Evolutionary conservation across 35 echinoderm and acorn worm genomes (phyloP), one percentile per base, ranked within the genome.

Genomic region (Heliocidaris tuberculata): DNA sequence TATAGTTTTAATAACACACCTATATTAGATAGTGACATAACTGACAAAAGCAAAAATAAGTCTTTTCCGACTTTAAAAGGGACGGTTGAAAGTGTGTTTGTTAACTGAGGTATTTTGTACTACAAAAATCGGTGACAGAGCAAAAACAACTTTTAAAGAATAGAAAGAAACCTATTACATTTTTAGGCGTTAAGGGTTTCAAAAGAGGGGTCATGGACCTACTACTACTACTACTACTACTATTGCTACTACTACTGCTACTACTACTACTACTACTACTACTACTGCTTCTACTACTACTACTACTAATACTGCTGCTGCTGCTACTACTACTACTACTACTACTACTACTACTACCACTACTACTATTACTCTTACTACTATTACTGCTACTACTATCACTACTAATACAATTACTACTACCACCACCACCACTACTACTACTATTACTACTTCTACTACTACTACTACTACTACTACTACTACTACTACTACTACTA

Each of bases 211-310:
- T 42, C 35, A 42, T 3, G 35, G 35, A 42, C 35, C 35, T 3
- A 42, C 35, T 42, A 42, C 35, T 3, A 85, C 70, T 85, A 85
- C n/a, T 4, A 85, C 70, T 4, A 2, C 70, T 85, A 85, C 70
- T 85, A 85, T 4, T 85, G 2, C 70, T 85, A 85, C 70, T 85
- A 85, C 70, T 85, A 85, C 15, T 16, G 2, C 70, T 85, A 85
- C 70, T 85, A 85, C 70, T 85, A 85, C 70, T 85, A 85, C 35
- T 85, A 85, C 70, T 85, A 29, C 70, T 85, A 29, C 70, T 85
- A 85, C 70, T 85, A 85, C 35, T 85, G 4, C 70, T 85, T 2
- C 70, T 85, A 85, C 70, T 4, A 85, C 70, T 4, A 85, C 70
- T 4, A 85, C 70, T 85, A 85, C 4, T 4, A 15, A 2, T 29